phyloP scores from a whole-genome alignment of 2,113 vertebrate genomes.

The Brachypteracias leptosomus region DNA sequence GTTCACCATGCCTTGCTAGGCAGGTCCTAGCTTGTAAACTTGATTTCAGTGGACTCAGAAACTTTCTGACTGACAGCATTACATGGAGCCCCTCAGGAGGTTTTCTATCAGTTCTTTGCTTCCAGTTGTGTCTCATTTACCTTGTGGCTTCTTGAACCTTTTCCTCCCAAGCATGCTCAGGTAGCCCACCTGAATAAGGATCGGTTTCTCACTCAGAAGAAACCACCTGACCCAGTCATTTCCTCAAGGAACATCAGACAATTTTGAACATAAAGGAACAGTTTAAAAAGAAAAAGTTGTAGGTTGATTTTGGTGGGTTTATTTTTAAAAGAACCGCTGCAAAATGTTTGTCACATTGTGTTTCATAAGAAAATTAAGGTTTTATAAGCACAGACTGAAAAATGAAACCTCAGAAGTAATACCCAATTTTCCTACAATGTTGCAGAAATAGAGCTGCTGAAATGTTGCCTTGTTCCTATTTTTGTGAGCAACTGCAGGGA shows the following conservation, averaged over 20 bases:
- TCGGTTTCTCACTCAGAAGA: background rate
- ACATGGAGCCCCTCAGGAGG: background rate
- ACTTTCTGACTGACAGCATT: background rate
- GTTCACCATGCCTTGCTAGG: background rate
- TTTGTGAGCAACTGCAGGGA: background rate
- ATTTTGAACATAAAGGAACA: background rate
- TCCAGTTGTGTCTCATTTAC: background rate
- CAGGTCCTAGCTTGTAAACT: background rate
- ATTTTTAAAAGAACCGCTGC: background rate
- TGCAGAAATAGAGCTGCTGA: background rate
- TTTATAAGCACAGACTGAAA: background rate
- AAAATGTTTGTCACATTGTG: background rate
- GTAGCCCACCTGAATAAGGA: background rate
- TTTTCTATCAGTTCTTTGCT: background rate
- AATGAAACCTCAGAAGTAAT: background rate
- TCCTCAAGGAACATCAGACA: background rate
- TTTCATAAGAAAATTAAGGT: background rate
- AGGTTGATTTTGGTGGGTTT: background rate
- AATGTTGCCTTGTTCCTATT: background rate
- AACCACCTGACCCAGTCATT: background rate
- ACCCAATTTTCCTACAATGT: background rate
- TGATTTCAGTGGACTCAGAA: background rate
- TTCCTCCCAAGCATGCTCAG: background rate
- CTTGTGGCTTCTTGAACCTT: background rate
- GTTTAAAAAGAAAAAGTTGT: background rate